phyloP scores from a whole-genome alignment of 2,113 vertebrate genomes.

The Merops nubicus region DNA sequence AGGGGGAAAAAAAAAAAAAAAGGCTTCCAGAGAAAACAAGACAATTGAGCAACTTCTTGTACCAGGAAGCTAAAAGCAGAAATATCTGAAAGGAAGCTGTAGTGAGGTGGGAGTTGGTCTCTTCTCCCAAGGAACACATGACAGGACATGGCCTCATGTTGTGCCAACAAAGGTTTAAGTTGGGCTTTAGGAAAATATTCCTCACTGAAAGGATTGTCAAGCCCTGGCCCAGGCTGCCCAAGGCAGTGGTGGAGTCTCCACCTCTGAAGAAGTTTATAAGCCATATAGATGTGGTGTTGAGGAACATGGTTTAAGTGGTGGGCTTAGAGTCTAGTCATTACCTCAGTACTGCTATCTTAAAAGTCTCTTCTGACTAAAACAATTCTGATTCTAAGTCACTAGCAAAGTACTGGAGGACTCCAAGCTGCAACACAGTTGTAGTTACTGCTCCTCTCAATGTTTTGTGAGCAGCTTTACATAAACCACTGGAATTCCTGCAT shows the following conservation, averaged over 20 bases:
- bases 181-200: not conserved
- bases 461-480: not conserved
- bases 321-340: too few species aligned
- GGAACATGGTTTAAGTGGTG: not conserved
- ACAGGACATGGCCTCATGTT: not conserved
- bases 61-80: not conserved
- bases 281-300: not conserved
- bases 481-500: not conserved
- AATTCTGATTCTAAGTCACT: not conserved
- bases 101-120: rapidly evolving
- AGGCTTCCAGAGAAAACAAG: not conserved
- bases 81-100: not conserved
- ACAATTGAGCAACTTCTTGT: not conserved
- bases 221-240: not conserved
- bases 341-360: too few species aligned
- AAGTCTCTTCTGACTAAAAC: not conserved
- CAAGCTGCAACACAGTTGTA: not conserved
- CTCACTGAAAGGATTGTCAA: not conserved
- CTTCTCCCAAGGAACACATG: not conserved
- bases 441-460: not conserved
- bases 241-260: too few species aligned
- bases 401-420: not conserved
- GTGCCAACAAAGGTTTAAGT: not conserved
- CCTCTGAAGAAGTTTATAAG: not conserved
- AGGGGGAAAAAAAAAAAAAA: not conserved